Base-by-base conservation (phyloP, 2,888 invertebrate species). In the Mechanitis messenoides region DNA sequence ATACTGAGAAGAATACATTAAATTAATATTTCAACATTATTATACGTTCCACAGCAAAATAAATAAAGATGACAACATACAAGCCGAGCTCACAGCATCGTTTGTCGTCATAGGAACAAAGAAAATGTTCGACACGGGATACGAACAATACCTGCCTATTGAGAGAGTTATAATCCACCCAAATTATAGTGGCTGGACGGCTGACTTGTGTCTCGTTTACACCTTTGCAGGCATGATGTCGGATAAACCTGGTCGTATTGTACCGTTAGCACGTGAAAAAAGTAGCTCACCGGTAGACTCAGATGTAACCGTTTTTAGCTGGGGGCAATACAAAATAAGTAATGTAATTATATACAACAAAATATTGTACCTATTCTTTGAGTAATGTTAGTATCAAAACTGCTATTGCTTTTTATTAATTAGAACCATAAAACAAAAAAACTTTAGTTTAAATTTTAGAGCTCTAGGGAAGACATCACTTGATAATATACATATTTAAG, bases 101-200 rank as follows among this genome's bases (percentile, higher is more conserved):
- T 85, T 85, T 55, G 78, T 85, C 0, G 79, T 85, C 1, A 77
- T 85, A 2, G 85, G 85, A 5, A 77, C 81, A 0, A 80, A 79
- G 60, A 75, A 74, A 54, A 84, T 84, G 83, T 84, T 79, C 28
- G 78, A 79, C 3, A 67, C 78, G 0, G 81, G 81, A 5, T 81
- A 84, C 60, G 85, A 85, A 64, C 81, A 82, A 58, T 85, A 85
- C 64, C 71, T 86, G 0, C 85, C 84, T 0, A 85, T 85, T 53
- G 85, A 85, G 59, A 73, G 78, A 58, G 71, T 85, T 4, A 11
- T 81, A 2, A 75, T 70, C 0, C 85, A 85, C 61, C 85, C 84
- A 0, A 71, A 74, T 2, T 81, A 70, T 56, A 72, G 56, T 56
- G 72, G 69, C 0, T 84, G 81, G 82, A 79, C 76, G 0, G 81